Base-by-base conservation (phyloP, 2,113 vertebrate genomes). In the Calidris pygmaea region DNA sequence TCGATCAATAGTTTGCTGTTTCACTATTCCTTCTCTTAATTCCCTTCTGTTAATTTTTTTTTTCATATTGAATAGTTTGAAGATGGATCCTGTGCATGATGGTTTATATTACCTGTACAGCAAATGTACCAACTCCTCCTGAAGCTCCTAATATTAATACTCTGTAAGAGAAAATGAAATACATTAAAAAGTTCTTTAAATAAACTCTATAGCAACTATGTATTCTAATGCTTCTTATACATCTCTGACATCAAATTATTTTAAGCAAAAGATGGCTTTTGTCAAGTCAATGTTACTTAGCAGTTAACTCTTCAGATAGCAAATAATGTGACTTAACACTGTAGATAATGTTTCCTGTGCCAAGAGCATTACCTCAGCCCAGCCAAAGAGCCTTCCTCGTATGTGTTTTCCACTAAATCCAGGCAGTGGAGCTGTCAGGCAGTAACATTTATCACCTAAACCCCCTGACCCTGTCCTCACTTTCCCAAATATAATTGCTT, bases 51-150 rank as follows among this genome's bases (percentile, higher is more conserved):
- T 53, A 7, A 29, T 32, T 11, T 80, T 70, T 65, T 59, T 73
- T 43, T 39, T 37, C 23, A 58, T 16, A 60, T 8, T 78, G 43
- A 87, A 78, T 56, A 1, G 0, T 53, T 72, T 85, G 48, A 78
- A 92, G 35, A 80, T 48, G n/a, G 27, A 47, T n/a, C 88, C 52
- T 87, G 62, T 62, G 45, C 53, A 76, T 48, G 58, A 48, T 85
- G 75, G 68, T 82, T 58, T 76, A 19, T 83, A 95, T 98, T 98
- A 99, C 99, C 99, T 99, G 99, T 82, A 99, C 98, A 83, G 99
- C 98, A 97, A 99, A 99, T 21, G 99, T 99, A 94, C 99, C 99
- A 84, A 99, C 98, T 91, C 99, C 99, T 60, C 99, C 99, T 5
- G 99, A 99, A 66, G 98, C 99, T 48, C 99, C 99, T 18, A 99